Base-by-base conservation (phyloP, 2,888 invertebrate genomes). In the Caenorhabditis sp. region DNA sequence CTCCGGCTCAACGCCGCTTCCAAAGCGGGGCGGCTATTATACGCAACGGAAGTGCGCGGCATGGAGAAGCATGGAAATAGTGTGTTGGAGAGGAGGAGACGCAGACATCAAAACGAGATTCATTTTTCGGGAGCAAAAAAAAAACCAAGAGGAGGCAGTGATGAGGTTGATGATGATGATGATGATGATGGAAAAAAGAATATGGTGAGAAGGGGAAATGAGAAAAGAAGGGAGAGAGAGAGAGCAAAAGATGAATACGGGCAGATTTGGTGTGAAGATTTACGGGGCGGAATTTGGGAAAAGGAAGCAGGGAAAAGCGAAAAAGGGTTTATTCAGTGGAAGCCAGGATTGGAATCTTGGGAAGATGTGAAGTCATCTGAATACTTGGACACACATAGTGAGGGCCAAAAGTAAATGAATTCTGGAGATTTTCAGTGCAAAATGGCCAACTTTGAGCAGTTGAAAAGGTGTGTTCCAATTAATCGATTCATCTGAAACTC, bases 21-120 rank as follows among this genome's bases (percentile, higher is more conserved):
- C 24, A 44, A 44, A 58, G 26, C 7, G 54, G 56, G 56, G 56
- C 38, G 22, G 64, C 64, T 47, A 66, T 66, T 66, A 66, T 66
- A 66, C 64, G 64, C 64, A 66, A 66, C 64, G 64, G 64, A 66
- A 66, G 64, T 66, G 49, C 22, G 35, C 2, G 58, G 10, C 4
- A 28, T 6, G 31, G 19, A n/a, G 26, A 14, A 16, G 56, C 31
- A 38, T 0, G 19, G 63, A 63, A 44, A 63, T 61, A 61, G 61
- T 41, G 14, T 19, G 4, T n/a, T 6, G 1, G 12, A 61, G 41
- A 22, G 6, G 58, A 41, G 38, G 61, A 61, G 61, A 41, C 61
- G 61, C 59, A 59, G n/a, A n/a, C n/a, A n/a, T n/a, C n/a, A 31
- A 59, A 19, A n/a, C n/a, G 10, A 58, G 28, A 58, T 44, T 49